A percentile compares a stretch with the other conserved stretches of the same genome.
Evolutionary conservation across 2,797 vertebrate species (phyloP).

Genomic region (Oreochromis grahami): DNA sequence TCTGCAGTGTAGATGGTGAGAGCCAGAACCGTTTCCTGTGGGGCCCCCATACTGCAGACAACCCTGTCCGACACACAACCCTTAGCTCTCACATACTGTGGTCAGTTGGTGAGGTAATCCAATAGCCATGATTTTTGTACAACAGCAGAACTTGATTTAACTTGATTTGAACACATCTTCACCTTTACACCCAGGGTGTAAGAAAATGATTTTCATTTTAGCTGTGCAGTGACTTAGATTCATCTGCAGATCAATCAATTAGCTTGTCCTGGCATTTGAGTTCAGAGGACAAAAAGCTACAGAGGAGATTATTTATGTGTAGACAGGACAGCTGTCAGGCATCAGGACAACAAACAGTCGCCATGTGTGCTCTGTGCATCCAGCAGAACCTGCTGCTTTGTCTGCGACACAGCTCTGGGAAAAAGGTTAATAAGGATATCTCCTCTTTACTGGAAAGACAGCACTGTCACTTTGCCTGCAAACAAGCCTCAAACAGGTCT

Average conservation of each 20-base stretch:
- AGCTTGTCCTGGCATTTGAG: not conserved
- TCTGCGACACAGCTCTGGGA: not conserved
- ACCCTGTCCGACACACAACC: not conserved
- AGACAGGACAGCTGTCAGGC: conserved; percentile 17
- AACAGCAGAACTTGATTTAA: not conserved
- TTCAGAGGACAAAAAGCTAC: not conserved
- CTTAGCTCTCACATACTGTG: not conserved
- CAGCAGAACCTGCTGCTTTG: conserved; percentile 1
- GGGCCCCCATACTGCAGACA: not conserved
- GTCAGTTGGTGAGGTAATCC: not conserved
- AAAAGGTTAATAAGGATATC: conserved; percentile 73
- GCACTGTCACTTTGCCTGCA: conserved; percentile 43
- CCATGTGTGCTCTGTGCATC: not conserved
- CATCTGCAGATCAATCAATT: conserved; percentile 5
- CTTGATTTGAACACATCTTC: not conserved
- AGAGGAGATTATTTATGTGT: conserved; percentile 18
- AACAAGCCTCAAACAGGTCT: conserved; percentile 48
- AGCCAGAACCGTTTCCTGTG: not conserved
- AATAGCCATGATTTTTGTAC: not conserved
- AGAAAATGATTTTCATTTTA: not conserved
- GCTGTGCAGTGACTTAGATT: not conserved
- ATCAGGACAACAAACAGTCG: conserved; percentile 4
- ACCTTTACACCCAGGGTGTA: not conserved
- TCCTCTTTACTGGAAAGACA: conserved; percentile 41
- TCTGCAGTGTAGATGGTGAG: not conserved